These are phyloP conservation scores for Leuciscus idus DNA, from an alignment of 2,113 vertebrate genomes.

Conservation along the genomic window DNA sequence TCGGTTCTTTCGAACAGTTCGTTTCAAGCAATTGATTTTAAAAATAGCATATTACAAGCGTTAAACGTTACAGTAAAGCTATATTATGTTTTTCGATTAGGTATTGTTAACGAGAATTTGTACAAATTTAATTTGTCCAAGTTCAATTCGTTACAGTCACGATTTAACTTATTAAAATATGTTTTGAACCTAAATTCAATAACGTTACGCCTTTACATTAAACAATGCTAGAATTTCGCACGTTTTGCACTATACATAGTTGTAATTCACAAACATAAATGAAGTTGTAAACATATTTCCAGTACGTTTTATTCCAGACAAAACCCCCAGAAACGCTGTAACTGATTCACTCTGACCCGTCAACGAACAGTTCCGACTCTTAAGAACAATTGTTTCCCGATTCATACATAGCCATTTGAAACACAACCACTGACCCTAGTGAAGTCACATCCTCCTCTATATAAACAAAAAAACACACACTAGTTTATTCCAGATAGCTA, in stretches of 20 bases:
- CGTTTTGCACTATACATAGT: too few species aligned
- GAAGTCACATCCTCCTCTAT: slow-evolving; percentile 30
- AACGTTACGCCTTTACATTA: not conserved
- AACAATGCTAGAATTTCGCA: not conserved
- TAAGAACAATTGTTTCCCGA: not conserved
- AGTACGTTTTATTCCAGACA: not conserved
- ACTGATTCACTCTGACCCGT: not conserved
- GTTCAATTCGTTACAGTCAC: not conserved
- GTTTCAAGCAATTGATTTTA: not conserved
- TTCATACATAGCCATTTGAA: not conserved
- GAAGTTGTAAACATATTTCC: not conserved
- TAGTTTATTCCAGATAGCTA: slow-evolving; percentile 4
- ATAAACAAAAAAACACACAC: slow-evolving; percentile 32
- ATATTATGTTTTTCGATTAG: not conserved
- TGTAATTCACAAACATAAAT: too few species aligned
- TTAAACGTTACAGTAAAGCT: not conserved
- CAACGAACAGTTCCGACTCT: not conserved
- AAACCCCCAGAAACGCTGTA: not conserved
- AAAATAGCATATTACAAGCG: not conserved
- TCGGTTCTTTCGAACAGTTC: slow-evolving; percentile 4
- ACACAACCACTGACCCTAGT: not conserved
- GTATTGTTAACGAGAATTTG: not conserved
- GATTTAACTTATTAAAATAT: not conserved
- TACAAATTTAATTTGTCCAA: not conserved
- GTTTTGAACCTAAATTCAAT: not conserved